A percentile compares a stretch with the other conserved stretches of the same genome.
phyloP scores from a whole-genome alignment of 2,888 invertebrate species.

The Latrodectus hesperus region DNA sequence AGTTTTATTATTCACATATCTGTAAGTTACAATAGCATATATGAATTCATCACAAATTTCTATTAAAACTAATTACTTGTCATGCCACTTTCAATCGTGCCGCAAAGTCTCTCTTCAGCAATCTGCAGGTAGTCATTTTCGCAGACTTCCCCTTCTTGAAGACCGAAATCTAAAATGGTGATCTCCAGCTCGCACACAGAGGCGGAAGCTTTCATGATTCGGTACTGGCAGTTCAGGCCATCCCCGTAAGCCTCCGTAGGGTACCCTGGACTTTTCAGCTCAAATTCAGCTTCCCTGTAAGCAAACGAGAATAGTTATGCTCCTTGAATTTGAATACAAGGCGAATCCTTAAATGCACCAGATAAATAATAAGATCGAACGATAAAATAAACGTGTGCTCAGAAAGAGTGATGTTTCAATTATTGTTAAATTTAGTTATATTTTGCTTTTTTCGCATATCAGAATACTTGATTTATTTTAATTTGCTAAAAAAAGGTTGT shows the following conservation, averaged over 20 bases:
- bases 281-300: slow-evolving; percentile 44
- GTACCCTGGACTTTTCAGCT: slow-evolving; percentile 70
- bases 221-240: slow-evolving; percentile 70
- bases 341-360: too few species aligned
- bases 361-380: too few species aligned
- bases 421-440: too few species aligned
- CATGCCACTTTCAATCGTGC: slow-evolving; percentile 67
- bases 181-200: slow-evolving; percentile 71
- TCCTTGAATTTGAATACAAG: too few species aligned
- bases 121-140: slow-evolving; percentile 71
- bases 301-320: too few species aligned
- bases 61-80: slow-evolving; percentile 32
- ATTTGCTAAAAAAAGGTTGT: too few species aligned
- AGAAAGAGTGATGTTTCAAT: too few species aligned
- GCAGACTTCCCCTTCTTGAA: slow-evolving; percentile 71
- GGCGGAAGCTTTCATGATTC: slow-evolving; percentile 47
- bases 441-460: too few species aligned
- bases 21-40: neutral
- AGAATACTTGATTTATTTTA: too few species aligned
- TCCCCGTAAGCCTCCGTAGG: slow-evolving; percentile 67
- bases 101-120: slow-evolving; percentile 71
- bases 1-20: neutral
- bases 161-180: slow-evolving; percentile 69
- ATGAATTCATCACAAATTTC: neutral
- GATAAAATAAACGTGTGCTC: too few species aligned